Evolutionary conservation across 1,140 invertebrate species (phyloP).

Genomic region (Papilio aristodemus): DNA sequence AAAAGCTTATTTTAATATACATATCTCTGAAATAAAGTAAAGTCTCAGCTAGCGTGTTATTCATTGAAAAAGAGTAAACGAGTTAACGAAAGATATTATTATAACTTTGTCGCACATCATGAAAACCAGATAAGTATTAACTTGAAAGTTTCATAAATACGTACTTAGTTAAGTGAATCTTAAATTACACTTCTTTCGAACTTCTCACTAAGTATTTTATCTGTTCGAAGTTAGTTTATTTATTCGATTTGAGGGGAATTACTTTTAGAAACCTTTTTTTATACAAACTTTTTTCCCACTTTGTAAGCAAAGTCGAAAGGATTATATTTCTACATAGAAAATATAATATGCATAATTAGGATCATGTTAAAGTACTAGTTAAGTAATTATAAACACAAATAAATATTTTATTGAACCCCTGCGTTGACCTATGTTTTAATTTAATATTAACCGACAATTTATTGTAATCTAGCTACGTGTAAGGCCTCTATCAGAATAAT

Average conservation of each 20-base stretch:
- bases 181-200: slow-evolving; percentile 18
- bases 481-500: not conserved
- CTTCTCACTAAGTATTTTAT: slow-evolving; percentile 8
- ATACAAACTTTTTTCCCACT: not conserved
- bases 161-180: slow-evolving; percentile 22
- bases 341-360: too few species aligned
- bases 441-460: not conserved
- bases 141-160: too few species aligned
- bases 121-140: too few species aligned
- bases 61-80: not conserved
- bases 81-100: not conserved
- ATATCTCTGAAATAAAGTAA: too few species aligned
- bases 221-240: slow-evolving; percentile 16
- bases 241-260: slow-evolving; percentile 6
- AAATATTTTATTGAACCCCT: too few species aligned
- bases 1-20: too few species aligned
- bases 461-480: not conserved
- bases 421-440: not conserved
- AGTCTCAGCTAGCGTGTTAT: too few species aligned
- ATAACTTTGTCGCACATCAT: too few species aligned
- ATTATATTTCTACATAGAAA: not conserved
- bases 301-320: not conserved
- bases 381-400: too few species aligned
- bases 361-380: too few species aligned
- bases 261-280: not conserved